Base-by-base conservation (phyloP, 2,113 vertebrate species). In the Leptosomus discolor region DNA sequence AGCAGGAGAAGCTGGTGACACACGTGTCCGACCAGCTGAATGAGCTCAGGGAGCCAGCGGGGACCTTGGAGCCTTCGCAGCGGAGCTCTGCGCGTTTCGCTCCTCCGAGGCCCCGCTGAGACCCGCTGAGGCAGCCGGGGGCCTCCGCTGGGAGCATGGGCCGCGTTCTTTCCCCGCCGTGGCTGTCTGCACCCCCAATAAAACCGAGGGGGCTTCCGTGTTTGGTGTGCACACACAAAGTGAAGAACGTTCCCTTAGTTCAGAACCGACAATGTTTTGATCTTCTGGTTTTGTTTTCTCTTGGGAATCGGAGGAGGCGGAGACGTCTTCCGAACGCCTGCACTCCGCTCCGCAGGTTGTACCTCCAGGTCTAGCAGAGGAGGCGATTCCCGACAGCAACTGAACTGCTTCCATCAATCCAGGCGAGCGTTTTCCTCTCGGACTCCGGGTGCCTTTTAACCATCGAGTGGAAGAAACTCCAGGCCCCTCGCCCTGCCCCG, bases 331-430 rank as follows among this genome's bases (percentile, higher is more conserved):
- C 56, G 8, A 0, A 8, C 39, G 26, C 60, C 6, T 9, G 21
- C 19, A 2, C 11, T 21, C 58, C 0, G 9, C 57, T 67, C 57
- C 41, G 1, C 0, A 2, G 17, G 10, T 24, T 32, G 30, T 0
- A 1, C 5, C 0, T 2, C 22, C n/a, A 30, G 9, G 24, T 46
- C 17, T 3, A 43, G 60, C n/a, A 8, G 32, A 60, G 12, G 58
- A 67, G 20, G 29, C 0, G 18, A 56, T 36, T 71, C 39, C 74
- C 65, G 53, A 36, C 17, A 53, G 26, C 51, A 34, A 29, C 15
- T 8, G 37, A 34, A 19, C 41, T 1, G 67, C 90, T 88, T 46
- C 54, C 46, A 63, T 36, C 46, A 14, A 70, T 4, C 32, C 9
- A 60, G 6, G 32, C 56, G 2, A 13, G 14, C 26, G 8, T 8